Evolutionary conservation across 1,140 invertebrate genomes (phyloP), one percentile per base, ranked within the genome.

Genomic region (Pogonognathellus flavescens): DNA sequence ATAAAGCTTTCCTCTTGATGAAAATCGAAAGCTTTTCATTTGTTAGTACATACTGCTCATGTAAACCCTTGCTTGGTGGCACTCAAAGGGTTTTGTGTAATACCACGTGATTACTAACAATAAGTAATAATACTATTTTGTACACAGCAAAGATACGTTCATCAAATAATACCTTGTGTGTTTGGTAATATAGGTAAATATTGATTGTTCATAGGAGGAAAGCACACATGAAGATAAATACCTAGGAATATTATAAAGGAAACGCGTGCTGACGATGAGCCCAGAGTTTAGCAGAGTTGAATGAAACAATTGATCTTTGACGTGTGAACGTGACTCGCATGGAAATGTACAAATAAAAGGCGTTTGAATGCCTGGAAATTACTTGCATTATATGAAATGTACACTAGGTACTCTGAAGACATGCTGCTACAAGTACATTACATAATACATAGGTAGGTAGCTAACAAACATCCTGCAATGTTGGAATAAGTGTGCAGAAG

Each of bases 221-320:
- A n/a, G 70, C 70, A 76, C 70, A 76, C 41, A 76, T 50, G 70
- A 76, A 76, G 70, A 41, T 50, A 76, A 76, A 76, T 76, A 76
- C 41, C 31, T 2, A 20, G n/a, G 70, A 76, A 76, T 50, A 76
- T 76, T 76, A 50, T 49, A 31, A 16, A 8, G 31, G 41, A 18
- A 49, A 31, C 70, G 70, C 70, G 70, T 76, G 70, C 70, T 76
- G 70, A 76, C 70, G 70, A 76, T 76, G 70, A 76, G 70, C 70
- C 31, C 41, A 49, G 41, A 76, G 31, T 76, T 76, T 76, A 76
- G 70, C 70, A 25, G 14, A 31, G 14, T 76, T 76, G 25, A 76
- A 76, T 76, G 70, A 76, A 76, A 76, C 70, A 76, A 76, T 76
- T 76, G 70, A 76, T 76, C 70, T 76, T 76, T 76, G 70, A 76